Base-by-base conservation (phyloP, 2,888 invertebrate genomes). In the Arenicola marina region DNA sequence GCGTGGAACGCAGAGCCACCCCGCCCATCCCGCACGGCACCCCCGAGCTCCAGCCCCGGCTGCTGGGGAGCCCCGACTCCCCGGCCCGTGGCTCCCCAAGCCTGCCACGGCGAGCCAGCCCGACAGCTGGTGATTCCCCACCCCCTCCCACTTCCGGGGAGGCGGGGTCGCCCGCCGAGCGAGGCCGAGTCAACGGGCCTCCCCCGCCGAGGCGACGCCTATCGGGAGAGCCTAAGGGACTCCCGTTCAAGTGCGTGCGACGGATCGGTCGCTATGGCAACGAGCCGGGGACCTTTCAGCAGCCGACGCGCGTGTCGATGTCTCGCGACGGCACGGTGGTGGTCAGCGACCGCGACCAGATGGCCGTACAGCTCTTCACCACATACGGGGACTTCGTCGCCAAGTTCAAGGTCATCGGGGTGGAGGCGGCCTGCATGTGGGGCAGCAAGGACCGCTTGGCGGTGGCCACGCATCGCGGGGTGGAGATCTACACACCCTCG, bases 341-440 rank as follows among this genome's bases (percentile, higher is more conserved):
- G 21, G 59, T 59, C n/a, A 34, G 51, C 2, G 68, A 68, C 48
- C 29, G 24, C 3, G 26, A 51, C 4, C n/a, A 45, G n/a, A 65
- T 66, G 65, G 51, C 62, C 0, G 59, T 68, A 1, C 68, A 68
- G 45, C n/a, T 63, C 31, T 68, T 68, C 54, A 56, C 51, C 4
- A 2, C n/a, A 7, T 28, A 48, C 1, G 68, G 68, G 1, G 62
- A 61, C 11, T 63, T 63, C 28, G 18, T 56, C 11, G 46, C 55
- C 43, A 62, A 61, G 68, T 66, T 68, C 31, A 68, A 62, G 26
- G 68, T 63, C 45, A 18, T 63, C 3, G 68, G 68, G 1, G 56
- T 61, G 18, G 61, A 55, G 26, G 57, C 51, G 31, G 54, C 61
- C 4, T 62, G 60, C 26, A 61, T 53, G 29, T 48, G 48, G 48